These are phyloP conservation scores for Oscheius sp. DNA, from an alignment of 2,888 invertebrate species.

Conservation along the genomic window DNA sequence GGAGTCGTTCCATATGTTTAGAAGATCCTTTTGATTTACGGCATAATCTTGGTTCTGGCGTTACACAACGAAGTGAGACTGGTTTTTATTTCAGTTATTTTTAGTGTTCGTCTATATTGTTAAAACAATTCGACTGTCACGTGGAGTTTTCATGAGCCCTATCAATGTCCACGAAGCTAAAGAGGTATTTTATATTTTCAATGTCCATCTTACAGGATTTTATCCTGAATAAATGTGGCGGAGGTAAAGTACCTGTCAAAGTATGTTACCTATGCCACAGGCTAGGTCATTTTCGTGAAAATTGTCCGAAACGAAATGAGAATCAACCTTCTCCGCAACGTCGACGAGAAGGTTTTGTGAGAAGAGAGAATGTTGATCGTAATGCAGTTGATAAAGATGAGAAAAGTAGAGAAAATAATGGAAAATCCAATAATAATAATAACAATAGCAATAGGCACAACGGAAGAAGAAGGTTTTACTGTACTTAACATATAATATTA, in stretches of 20 bases:
- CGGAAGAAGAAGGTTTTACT: too few relatives aligned
- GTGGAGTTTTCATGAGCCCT: conserved; percentile 43
- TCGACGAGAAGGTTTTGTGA: too few relatives aligned
- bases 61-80: conserved; percentile 60
- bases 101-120: conserved; percentile 53
- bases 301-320: conserved; percentile 33
- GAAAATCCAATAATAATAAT: background rate
- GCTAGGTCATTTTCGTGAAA: conserved; percentile 46
- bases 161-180: background rate
- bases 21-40: conserved; percentile 77
- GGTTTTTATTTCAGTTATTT: conserved; percentile 8
- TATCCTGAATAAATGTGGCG: conserved; percentile 30
- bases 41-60: conserved; percentile 76
- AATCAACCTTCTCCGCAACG: too few relatives aligned
- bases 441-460: background rate
- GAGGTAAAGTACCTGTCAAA: conserved; percentile 43
- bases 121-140: conserved; percentile 33
- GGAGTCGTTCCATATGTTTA: conserved; percentile 74
- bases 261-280: conserved; percentile 40
- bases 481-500: too few relatives aligned
- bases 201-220: background rate
- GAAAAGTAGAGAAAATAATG: background rate
- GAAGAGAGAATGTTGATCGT: background rate
- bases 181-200: background rate
- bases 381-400: background rate